A percentile compares a stretch with the other conserved stretches of the same genome.
Evolutionary conservation across 30 jellyfish, hydroid and myxozoan genomes (phyloP).

Genomic region (Rhopilema esculentum): DNA sequence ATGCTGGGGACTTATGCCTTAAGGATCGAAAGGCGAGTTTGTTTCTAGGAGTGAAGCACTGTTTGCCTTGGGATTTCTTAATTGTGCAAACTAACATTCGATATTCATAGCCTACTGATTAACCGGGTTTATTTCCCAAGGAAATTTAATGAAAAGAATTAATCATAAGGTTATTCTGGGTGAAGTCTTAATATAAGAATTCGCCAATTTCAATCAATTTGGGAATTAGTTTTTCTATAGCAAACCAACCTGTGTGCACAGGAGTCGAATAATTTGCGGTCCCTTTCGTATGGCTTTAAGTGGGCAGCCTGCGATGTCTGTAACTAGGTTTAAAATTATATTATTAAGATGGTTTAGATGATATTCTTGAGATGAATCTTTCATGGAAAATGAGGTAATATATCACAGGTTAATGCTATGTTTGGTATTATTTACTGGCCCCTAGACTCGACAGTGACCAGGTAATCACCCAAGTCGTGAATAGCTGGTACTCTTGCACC

Average conservation of each 20-base stretch:
- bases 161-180: background rate
- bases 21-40: background rate
- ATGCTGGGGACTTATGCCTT: background rate
- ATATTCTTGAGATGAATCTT: too few relatives aligned
- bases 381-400: too few relatives aligned
- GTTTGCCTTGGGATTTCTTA: constrained; percentile 3
- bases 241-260: background rate
- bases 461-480: too few relatives aligned
- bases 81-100: background rate
- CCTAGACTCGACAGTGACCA: too few relatives aligned
- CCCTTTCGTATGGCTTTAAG: too few relatives aligned
- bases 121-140: background rate
- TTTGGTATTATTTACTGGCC: too few relatives aligned
- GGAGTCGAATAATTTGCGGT: too few relatives aligned
- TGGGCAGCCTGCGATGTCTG: too few relatives aligned
- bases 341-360: too few relatives aligned
- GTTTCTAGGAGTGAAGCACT: background rate
- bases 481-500: too few relatives aligned
- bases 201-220: background rate
- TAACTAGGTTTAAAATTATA: too few relatives aligned
- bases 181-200: background rate
- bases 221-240: background rate
- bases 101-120: background rate
- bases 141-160: background rate
- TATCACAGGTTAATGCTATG: too few relatives aligned